Evolutionary conservation across 2,888 invertebrate genomes (phyloP), one percentile per base, ranked within the genome.

Genomic region (Phaedon cochleariae): DNA sequence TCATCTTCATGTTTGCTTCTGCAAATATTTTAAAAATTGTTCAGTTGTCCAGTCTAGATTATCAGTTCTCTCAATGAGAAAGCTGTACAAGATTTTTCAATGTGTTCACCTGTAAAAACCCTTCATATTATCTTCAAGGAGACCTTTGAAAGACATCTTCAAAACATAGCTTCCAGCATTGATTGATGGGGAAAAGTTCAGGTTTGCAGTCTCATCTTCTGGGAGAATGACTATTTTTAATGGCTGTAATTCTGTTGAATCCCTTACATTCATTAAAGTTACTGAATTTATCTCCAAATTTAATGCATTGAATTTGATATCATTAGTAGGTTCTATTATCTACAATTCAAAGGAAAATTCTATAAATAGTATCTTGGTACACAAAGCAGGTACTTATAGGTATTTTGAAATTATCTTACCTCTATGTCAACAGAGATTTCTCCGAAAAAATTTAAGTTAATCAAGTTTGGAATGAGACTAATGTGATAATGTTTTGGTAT

Each of bases 61-160:
- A n/a, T n/a, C n/a, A n/a, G n/a, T n/a, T n/a, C n/a, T n/a, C n/a
- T n/a, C n/a, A n/a, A n/a, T n/a, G n/a, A n/a, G n/a, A n/a, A n/a
- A n/a, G n/a, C n/a, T n/a, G n/a, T n/a, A n/a, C n/a, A n/a, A n/a
- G n/a, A n/a, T n/a, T 7, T 22, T 20, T 41, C 41, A 10, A 18
- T 53, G n/a, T 17, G 26, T 15, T 49, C 41, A 54, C 61, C 54
- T 64, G 49, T 65, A 65, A 73, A 97, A 91, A 15, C 97, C 97
- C 82, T 93, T 94, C 93, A 97, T 94, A 82, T 94, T 94, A 80
- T 96, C 95, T 81, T 95, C 95, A 59, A 97, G 88, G 78, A 90
- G 90, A 10, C 96, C 96, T 68, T 87, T 88, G 80, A 95, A 97
- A 67, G 88, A 86, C 76, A 96, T 86, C 65, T 84, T 83, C 59